A percentile compares a stretch with the other conserved stretches of the same genome.
Evolutionary conservation across 2,888 invertebrate genomes (phyloP).

Genomic region (Gymnocheta viridis): DNA sequence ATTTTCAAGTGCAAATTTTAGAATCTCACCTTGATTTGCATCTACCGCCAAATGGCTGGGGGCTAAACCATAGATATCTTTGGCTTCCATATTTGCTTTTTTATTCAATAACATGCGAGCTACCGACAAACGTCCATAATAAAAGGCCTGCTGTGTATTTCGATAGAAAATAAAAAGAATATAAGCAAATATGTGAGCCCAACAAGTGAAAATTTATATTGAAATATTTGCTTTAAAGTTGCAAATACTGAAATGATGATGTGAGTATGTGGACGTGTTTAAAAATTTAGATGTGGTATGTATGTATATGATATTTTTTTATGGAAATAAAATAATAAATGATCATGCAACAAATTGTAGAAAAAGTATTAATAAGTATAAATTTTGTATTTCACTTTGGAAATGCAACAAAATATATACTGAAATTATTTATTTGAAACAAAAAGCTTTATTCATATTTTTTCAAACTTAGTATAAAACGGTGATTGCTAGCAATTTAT

Average conservation of each 20-base stretch:
- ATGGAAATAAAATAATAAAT: no score
- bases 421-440: no score
- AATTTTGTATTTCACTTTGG: no score
- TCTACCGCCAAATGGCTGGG: conserved; percentile 81
- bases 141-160: conserved; percentile 78
- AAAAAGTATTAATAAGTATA: no score
- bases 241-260: background rate
- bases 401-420: no score
- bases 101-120: conserved; percentile 80
- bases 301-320: background rate
- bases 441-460: no score
- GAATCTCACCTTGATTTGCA: conserved; percentile 79
- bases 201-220: conserved; percentile 16
- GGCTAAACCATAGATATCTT: conserved; percentile 79
- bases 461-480: no score
- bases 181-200: background rate
- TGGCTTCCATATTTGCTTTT: conserved; percentile 79
- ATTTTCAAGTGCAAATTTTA: conserved; percentile 80
- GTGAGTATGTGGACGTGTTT: background rate
- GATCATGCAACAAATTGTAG: no score
- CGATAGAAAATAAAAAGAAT: background rate
- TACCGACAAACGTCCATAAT: conserved; percentile 79
- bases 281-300: background rate
- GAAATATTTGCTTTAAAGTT: conserved; percentile 34
- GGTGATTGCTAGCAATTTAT: no score